Evolutionary conservation across 2,888 invertebrate genomes (phyloP).

Genomic region (Quadroppia sp.): DNA sequence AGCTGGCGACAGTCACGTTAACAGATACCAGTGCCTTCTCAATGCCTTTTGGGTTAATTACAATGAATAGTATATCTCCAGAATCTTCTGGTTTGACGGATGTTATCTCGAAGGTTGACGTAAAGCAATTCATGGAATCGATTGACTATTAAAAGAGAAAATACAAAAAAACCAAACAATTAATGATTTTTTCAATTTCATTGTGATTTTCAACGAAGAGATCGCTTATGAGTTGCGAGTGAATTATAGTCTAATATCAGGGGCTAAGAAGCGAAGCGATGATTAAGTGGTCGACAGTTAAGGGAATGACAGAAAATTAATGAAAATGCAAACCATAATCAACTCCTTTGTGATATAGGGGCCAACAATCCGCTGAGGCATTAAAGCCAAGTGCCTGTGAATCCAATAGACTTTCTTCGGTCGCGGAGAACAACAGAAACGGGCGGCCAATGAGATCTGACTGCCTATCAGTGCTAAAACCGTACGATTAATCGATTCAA

Average conservation of each 20-base stretch:
- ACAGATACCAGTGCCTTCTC: conserved; percentile 63
- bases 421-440: conserved; percentile 72
- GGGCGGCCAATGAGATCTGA: conserved; percentile 64
- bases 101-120: conserved; percentile 58
- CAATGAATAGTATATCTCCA: conserved; percentile 63
- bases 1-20: conserved; percentile 58
- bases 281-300: conserved; percentile 7
- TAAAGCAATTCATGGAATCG: conserved; percentile 56
- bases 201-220: background rate
- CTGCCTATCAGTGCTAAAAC: conserved; percentile 67
- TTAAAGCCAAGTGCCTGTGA: conserved; percentile 43
- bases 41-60: conserved; percentile 62
- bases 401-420: conserved; percentile 64
- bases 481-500: conserved; percentile 52
- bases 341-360: conserved; percentile 40
- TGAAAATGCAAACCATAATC: conserved; percentile 32
- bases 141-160: conserved; percentile 54
- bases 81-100: conserved; percentile 59
- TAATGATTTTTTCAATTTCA: background rate
- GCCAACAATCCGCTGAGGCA: conserved; percentile 41
- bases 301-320: conserved; percentile 37
- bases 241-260: no score
- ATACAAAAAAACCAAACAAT: background rate
- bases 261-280: no score
- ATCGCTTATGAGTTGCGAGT: no score